Conservation (phyloP, 1,140 invertebrate species). For the Nymphalis io region DNA sequence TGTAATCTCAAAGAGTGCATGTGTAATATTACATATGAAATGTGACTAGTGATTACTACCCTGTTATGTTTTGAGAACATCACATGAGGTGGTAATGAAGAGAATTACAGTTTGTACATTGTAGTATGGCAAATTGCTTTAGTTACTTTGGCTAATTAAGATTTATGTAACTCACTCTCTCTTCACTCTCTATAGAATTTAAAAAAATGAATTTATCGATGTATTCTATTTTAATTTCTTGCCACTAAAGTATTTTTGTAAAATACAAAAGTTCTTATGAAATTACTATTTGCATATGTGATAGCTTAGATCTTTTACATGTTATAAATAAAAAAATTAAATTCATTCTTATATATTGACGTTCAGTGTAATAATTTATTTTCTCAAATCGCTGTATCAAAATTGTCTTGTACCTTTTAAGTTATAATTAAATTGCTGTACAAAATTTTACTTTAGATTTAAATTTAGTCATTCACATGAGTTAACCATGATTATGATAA, state of each 20-base stretch:
- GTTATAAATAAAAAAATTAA: slow-evolving; percentile 51
- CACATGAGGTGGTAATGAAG: slow-evolving; percentile 54
- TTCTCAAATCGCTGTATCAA: slow-evolving; percentile 46
- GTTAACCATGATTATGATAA: slow-evolving; percentile 71
- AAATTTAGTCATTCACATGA: slow-evolving; percentile 62
- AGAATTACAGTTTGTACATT: slow-evolving; percentile 71
- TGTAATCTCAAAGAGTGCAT: slow-evolving; percentile 77
- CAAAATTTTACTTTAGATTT: slow-evolving; percentile 70
- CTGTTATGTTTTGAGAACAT: slow-evolving; percentile 69
- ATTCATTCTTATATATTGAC: slow-evolving; percentile 55
- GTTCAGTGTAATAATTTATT: slow-evolving; percentile 62
- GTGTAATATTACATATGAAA: slow-evolving; percentile 51
- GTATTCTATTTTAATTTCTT: slow-evolving; percentile 66
- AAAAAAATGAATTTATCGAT: slow-evolving; percentile 66
- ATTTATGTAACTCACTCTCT: slow-evolving; percentile 62
- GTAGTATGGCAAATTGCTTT: slow-evolving; percentile 78
- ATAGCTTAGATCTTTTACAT: slow-evolving; percentile 71
- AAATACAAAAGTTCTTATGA: slow-evolving; percentile 59
- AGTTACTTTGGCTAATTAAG: slow-evolving; percentile 54
- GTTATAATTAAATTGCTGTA: slow-evolving; percentile 55
- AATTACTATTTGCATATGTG: slow-evolving; percentile 70
- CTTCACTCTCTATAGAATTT: slow-evolving; percentile 75
- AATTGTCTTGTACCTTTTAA: slow-evolving; percentile 52
- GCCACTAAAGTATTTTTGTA: slow-evolving; percentile 75
- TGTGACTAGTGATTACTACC: slow-evolving; percentile 57